A percentile compares a stretch with the other conserved stretches of the same genome.
Conservation (phyloP, 2,888 invertebrate genomes). For the Calameuta pallipes region DNA sequence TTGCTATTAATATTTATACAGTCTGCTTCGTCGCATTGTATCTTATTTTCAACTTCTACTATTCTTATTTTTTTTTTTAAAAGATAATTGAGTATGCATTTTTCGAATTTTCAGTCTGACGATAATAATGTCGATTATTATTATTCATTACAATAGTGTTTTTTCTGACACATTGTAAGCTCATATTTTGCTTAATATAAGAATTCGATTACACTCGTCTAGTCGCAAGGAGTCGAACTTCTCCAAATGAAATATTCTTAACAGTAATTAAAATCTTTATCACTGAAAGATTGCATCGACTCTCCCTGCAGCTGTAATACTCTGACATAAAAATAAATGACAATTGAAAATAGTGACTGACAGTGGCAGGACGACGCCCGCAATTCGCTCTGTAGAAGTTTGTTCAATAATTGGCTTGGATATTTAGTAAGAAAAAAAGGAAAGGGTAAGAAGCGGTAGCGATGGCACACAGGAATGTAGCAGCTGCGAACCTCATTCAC, state of each 20-base stretch:
- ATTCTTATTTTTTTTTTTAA: no score
- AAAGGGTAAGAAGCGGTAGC: conserved; percentile 45
- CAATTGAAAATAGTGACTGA: not conserved
- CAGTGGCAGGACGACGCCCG: not conserved
- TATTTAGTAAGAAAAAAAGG: conserved; percentile 31
- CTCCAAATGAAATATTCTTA: not conserved
- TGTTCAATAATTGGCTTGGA: not conserved
- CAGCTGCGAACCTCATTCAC: conserved; percentile 64
- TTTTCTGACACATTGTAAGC: no score
- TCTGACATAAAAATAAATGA: not conserved
- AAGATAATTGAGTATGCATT: no score
- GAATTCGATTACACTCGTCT: not conserved
- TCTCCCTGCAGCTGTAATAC: not conserved
- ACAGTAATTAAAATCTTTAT: not conserved
- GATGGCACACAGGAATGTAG: conserved; percentile 61
- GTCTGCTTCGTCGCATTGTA: no score
- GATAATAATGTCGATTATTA: no score
- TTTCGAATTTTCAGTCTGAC: no score
- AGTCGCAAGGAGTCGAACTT: not conserved
- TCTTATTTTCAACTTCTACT: no score
- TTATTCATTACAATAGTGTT: no score
- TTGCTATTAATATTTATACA: no score
- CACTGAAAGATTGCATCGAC: not conserved
- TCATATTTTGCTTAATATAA: not conserved
- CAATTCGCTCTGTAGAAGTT: not conserved